Base-by-base conservation (phyloP, 2,888 invertebrate species). In the Rhogogaster chlorosoma region DNA sequence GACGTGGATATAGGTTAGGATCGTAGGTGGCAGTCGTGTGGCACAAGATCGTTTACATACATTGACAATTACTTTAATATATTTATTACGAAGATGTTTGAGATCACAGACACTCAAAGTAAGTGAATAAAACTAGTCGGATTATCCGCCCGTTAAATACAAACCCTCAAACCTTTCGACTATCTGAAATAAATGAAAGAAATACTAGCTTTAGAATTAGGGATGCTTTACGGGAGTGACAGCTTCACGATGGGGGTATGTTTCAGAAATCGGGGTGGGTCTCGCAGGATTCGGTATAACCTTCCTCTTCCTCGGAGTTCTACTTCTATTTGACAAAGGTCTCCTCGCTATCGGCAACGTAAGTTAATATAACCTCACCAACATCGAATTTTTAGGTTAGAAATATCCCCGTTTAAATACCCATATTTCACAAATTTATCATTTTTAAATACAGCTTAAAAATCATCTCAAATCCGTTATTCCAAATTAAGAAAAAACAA, bases 281-380 rank as follows among this genome's bases (percentile, higher is more conserved):
- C 95, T 99, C 82, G 98, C 99, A 5, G 98, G 98, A 5, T 99
- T 99, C 94, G 99, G 99, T 10, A 96, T 99, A 89, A 96, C 97
- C 86, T 99, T 99, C 94, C 95, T 99, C 9, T 98, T 99, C 91
- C 95, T 99, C 9, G 99, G 99, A 86, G 96, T 99, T 61, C 91
- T 99, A 75, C 94, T 99, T 86, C 94, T 99, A 84, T 99, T 99
- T 93, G 99, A 99, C 94, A 99, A 98, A 94, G 99, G 99, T 83
- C 94, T 99, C 85, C 94, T 99, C 85, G 99, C 99, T n/a, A 98
- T 99, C 93, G 99, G 99, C 93, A 99, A 99, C 96, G 99, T 99
- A 95, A 97, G 98, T 96, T 89, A 84, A 42, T 61, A 70, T 75
- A 84, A 61, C 42, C 15, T 12, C 64, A 7, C 22, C 18, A 26